Base-by-base conservation (phyloP, 2,888 invertebrate species). In the Amaurobius ferox region DNA sequence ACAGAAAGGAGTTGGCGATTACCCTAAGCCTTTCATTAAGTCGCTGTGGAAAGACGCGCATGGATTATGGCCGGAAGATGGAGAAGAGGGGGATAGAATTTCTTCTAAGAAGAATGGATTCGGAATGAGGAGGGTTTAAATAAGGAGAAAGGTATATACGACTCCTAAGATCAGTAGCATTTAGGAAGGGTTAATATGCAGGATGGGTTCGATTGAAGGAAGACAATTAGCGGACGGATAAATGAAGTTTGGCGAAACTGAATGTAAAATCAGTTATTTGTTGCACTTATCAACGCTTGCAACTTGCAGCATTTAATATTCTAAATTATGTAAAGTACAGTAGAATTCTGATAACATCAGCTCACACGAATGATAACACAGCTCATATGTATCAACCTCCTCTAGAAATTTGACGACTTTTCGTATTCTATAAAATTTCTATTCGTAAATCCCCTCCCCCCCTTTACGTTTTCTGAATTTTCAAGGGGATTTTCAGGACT, bases 11-110 rank as follows among this genome's bases (percentile, higher is more conserved):
- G 72, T 73, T 67, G 48, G 32, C 80, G 80, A 80, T 80, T 80
- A 80, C 61, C 67, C 73, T 80, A 80, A 80, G 80, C 80, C 80
- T 80, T 80, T 80, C 80, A 80, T 80, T 80, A 80, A 80, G 48
- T 80, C 30, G n/a, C n/a, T 13, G 39, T 11, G 64, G n/a, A 11
- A 30, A 30, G 30, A n/a, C n/a, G 64, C n/a, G 29, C 64, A 13
- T 13, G 29, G 64, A 64, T 55, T 55, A 55, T 23, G 23, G 35
- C 6, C 35, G 29, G 48, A 9, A 16, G 23, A n/a, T 6, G 48
- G 48, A 48, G 48, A 48, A 3, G 1, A 19, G 48, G 0, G 44
- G 64, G n/a, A 64, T 39, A 44, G 13, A 48, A 67, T 44, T 66
- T 48, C 32, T 67, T 30, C 3, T 19, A 23, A 1, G 16, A 55